Evolutionary conservation across 2,113 vertebrate genomes (phyloP).

Genomic region (Lasiurus cinereus): DNA sequence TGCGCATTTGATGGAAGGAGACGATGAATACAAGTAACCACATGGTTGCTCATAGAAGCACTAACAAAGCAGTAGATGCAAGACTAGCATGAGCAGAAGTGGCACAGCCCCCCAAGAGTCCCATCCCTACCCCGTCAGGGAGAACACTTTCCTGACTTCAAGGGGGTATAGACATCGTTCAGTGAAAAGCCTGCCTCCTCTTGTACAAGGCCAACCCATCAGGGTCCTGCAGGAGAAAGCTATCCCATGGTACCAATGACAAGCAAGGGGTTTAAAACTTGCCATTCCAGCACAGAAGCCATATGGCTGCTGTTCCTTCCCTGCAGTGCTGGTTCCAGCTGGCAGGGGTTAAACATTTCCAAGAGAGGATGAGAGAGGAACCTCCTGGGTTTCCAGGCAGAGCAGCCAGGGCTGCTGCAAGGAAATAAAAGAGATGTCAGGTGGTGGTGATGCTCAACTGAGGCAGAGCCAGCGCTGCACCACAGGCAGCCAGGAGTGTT

Average conservation of each 20-base stretch:
- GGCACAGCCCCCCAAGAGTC: background rate
- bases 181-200: background rate
- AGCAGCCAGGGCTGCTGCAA: background rate
- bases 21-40: accelerated
- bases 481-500: slow-evolving; percentile 7
- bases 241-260: background rate
- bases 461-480: background rate
- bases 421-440: slow-evolving; percentile 49
- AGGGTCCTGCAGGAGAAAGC: background rate
- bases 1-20: too few relatives aligned
- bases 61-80: too few relatives aligned
- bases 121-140: background rate
- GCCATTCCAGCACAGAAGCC: background rate
- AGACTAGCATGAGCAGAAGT: background rate
- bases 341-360: slow-evolving; percentile 37
- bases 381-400: slow-evolving; percentile 49
- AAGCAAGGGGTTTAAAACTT: background rate
- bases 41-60: accelerated
- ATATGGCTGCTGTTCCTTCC: background rate
- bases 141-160: background rate
- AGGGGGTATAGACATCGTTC: background rate
- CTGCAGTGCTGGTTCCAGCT: background rate
- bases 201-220: background rate
- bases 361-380: slow-evolving; percentile 7
- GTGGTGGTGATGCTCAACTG: background rate